Base-by-base conservation (phyloP, 2,888 invertebrate species). In the Mesorhabditis sp. region DNA sequence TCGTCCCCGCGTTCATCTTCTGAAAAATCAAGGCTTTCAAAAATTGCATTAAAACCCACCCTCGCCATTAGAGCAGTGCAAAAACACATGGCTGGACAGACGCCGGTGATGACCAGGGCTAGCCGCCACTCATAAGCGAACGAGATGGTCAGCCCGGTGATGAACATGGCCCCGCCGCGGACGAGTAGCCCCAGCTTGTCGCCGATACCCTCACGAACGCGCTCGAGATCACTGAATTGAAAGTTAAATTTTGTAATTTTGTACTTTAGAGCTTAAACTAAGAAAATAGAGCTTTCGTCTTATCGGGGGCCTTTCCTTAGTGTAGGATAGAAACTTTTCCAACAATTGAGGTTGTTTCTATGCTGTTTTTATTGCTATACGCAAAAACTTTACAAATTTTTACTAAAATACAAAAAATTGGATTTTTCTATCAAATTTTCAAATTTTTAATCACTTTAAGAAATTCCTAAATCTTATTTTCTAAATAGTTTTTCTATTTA, bases 1-100 rank as follows among this genome's bases (percentile, higher is more conserved):
- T 69, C 4, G 79, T 79, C n/a, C 72, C 70, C 4, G 73, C 67
- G 6, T 77, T 73, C 74, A 80, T 79, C 45, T 74, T 74, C 78
- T 81, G 70, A 45, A 76, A 67, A 13, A 3, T 41, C 5, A n/a
- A n/a, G n/a, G n/a, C n/a, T n/a, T n/a, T n/a, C 41, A 65, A 5
- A 65, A 43, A 7, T 7, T 42, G 6, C 5, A 43, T 7, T 61
- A 7, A 10, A 44, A 43, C 69, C 62, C 66, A 78, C 78, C 67
- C 73, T 73, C 3, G 74, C 72, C 76, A 78, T 76, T 3, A 78
- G 61, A 28, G 71, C 73, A 75, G 76, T 78, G 44, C 72, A 74
- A 4, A 70, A 43, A 62, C 76, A 74, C 6, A 72, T 72, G 13
- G 74, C 58, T 42, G 76, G 76, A 41, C 72, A 76, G 10, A 78